Percentiles rank a stretch among this genome's conserved stretches.
These are phyloP conservation scores for Pterostichus niger DNA, from an alignment of 2,888 invertebrate species.

Conservation along the genomic window DNA sequence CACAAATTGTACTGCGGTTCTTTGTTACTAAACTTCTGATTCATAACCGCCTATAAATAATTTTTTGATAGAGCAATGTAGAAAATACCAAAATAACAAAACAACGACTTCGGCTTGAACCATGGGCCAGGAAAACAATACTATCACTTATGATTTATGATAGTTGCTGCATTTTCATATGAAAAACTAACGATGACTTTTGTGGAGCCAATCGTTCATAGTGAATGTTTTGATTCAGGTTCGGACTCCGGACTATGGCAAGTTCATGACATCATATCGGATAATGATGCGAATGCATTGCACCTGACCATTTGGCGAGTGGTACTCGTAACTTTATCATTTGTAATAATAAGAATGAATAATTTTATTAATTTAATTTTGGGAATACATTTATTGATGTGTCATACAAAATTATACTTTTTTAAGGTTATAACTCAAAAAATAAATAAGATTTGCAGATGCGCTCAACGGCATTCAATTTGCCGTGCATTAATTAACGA, in stretches of 20 bases:
- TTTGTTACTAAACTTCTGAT: conserved; percentile 30
- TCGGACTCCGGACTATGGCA: background rate
- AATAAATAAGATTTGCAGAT: too few species aligned
- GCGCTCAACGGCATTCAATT: too few species aligned
- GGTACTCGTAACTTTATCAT: too few species aligned
- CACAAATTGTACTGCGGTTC: conserved; percentile 13
- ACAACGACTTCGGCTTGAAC: conserved; percentile 12
- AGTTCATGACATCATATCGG: background rate
- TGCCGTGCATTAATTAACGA: too few species aligned
- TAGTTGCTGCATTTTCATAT: conserved; percentile 39
- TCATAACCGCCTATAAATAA: conserved; percentile 50
- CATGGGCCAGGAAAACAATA: conserved; percentile 44
- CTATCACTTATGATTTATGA: conserved; percentile 49
- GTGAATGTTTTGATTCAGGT: background rate
- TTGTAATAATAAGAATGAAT: too few species aligned
- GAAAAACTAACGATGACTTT: conserved; percentile 19
- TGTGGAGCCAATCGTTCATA: conserved; percentile 2
- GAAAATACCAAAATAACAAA: conserved; percentile 36
- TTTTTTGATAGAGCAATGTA: conserved; percentile 31
- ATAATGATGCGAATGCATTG: too few species aligned
- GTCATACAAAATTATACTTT: too few species aligned
- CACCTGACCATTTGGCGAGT: too few species aligned
- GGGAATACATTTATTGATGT: too few species aligned
- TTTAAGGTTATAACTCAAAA: too few species aligned
- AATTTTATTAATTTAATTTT: too few species aligned